These are phyloP conservation scores for Fregetta grallaria DNA, from an alignment of 2,113 vertebrate species.

Conservation along the genomic window DNA sequence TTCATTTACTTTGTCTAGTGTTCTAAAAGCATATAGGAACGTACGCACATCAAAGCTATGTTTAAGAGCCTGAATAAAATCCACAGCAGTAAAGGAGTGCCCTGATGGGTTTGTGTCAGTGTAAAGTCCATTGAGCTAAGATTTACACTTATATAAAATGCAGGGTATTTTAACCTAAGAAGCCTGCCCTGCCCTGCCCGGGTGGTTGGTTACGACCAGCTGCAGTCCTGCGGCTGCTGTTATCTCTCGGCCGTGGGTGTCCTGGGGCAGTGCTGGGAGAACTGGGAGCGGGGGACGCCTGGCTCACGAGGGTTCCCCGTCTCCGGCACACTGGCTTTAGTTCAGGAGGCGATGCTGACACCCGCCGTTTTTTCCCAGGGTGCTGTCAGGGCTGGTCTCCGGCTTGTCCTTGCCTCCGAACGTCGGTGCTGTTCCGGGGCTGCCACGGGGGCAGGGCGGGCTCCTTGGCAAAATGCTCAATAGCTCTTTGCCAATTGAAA, in stretches of 20 bases:
- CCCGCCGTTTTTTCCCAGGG: accelerated
- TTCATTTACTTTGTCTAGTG: neutral
- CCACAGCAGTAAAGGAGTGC: neutral
- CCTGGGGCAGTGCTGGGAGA: neutral
- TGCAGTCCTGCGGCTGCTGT: neutral
- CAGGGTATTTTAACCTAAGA: neutral
- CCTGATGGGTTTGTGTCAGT: neutral
- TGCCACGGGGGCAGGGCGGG: accelerated
- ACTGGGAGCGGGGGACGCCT: neutral
- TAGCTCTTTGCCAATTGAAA: neutral
- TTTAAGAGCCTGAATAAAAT: neutral
- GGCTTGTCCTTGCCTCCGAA: neutral
- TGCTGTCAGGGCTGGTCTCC: neutral
- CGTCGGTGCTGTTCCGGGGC: accelerated
- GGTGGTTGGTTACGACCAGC: neutral
- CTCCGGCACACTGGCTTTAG: accelerated
- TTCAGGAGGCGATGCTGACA: neutral
- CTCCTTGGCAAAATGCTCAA: neutral
- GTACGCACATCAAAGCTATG: neutral
- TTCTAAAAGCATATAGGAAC: neutral
- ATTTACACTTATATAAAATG: neutral
- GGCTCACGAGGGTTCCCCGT: neutral
- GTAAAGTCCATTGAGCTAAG: neutral
- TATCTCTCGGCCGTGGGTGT: neutral
- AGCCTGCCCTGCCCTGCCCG: neutral